Conservation (phyloP, 1,140 invertebrate species). For the Dermatophagoides farinae region DNA sequence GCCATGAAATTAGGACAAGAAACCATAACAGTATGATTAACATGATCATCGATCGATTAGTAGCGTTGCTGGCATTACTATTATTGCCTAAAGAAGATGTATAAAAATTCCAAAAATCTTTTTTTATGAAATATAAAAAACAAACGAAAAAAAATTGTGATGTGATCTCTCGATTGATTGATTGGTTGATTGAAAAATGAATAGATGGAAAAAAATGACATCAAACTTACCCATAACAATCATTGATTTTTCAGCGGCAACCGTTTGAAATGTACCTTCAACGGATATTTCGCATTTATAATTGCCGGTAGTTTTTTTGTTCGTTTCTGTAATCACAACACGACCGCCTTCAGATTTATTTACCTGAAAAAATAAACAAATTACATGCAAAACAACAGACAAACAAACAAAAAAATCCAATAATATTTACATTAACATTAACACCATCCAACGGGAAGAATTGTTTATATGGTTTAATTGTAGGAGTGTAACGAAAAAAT, state of each 20-base stretch:
- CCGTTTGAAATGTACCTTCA: slow-evolving; percentile 60
- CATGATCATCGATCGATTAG: too few relatives aligned
- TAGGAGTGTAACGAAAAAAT: slow-evolving; percentile 52
- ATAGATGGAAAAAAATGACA: too few relatives aligned
- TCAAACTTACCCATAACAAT: slow-evolving; percentile 14
- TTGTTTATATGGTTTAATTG: slow-evolving; percentile 45
- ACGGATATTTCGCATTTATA: slow-evolving; percentile 61
- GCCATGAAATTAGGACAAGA: too few relatives aligned
- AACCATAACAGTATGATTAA: too few relatives aligned
- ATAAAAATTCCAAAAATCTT: too few relatives aligned
- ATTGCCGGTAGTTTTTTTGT: slow-evolving; percentile 18
- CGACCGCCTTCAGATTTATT: slow-evolving; percentile 9
- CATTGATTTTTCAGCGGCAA: slow-evolving; percentile 43
- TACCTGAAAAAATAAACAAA: neutral
- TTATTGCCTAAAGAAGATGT: too few relatives aligned
- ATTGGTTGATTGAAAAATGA: too few relatives aligned
- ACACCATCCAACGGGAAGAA: slow-evolving; percentile 52
- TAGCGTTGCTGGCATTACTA: too few relatives aligned
- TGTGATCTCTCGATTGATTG: too few relatives aligned
- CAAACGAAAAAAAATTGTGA: too few relatives aligned
- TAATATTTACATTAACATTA: slow-evolving; percentile 51
- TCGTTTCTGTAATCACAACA: slow-evolving; percentile 1
- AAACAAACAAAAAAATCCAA: neutral
- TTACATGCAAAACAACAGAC: neutral
- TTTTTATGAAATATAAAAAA: too few relatives aligned